Evolutionary conservation across 1,140 invertebrate species (phyloP).

Genomic region (Drosophila miranda): DNA sequence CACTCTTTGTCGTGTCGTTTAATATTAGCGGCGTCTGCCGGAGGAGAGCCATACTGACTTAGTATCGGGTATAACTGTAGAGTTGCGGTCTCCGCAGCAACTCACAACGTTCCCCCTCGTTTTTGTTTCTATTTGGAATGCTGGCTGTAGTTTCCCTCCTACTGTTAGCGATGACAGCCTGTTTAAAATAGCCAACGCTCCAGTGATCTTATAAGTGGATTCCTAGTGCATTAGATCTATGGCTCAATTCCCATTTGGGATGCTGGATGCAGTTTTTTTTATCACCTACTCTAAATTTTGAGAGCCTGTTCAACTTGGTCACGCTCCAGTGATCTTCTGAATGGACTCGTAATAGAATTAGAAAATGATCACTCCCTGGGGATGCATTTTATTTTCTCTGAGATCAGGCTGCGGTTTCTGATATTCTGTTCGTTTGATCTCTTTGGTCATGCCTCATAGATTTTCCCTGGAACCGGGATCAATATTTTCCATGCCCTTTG

Average conservation of each 20-base stretch:
- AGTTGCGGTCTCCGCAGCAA: too few relatives aligned
- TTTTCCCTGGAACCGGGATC: slow-evolving; percentile 1
- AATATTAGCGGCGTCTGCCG: too few relatives aligned
- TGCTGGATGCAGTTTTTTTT: slow-evolving; percentile 1
- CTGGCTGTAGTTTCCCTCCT: slow-evolving; percentile 23
- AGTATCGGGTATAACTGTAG: too few relatives aligned
- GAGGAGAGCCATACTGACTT: too few relatives aligned
- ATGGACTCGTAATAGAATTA: slow-evolving; percentile 2
- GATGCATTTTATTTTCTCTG: neutral
- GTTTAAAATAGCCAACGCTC: too few relatives aligned
- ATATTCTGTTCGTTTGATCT: slow-evolving; percentile 34
- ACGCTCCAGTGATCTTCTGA: slow-evolving; percentile 33
- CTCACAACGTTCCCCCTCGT: too few relatives aligned
- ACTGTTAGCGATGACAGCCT: slow-evolving; percentile 5
- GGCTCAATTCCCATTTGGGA: too few relatives aligned
- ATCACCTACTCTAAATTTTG: slow-evolving; percentile 18
- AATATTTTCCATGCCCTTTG: slow-evolving; percentile 7
- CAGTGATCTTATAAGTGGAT: too few relatives aligned
- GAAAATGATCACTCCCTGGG: neutral
- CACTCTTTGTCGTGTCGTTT: too few relatives aligned
- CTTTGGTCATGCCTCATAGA: slow-evolving; percentile 51
- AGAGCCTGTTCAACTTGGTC: slow-evolving; percentile 25
- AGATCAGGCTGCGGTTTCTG: neutral
- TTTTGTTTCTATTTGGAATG: slow-evolving; percentile 23
- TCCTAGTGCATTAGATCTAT: too few relatives aligned